A percentile compares a stretch with the other conserved stretches of the same genome.
These are phyloP conservation scores for Megathymus violae DNA, from an alignment of 1,140 invertebrate genomes.

Conservation along the genomic window DNA sequence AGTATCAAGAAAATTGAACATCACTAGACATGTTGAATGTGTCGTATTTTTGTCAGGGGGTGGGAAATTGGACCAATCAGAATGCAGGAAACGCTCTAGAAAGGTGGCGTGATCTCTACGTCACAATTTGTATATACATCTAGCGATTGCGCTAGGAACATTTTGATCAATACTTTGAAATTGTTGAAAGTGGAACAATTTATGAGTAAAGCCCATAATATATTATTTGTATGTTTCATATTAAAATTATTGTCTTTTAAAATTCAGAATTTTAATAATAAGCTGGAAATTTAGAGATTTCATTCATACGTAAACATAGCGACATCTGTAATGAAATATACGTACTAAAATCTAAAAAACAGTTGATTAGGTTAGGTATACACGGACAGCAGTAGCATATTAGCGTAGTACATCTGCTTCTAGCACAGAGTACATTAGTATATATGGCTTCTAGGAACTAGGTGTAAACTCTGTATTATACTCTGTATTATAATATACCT, in stretches of 20 bases:
- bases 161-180: conserved; percentile 47
- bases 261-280: too few species aligned
- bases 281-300: too few species aligned
- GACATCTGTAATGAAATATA: conserved; percentile 10
- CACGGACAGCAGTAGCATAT: too few species aligned
- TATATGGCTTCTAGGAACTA: too few species aligned
- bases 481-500: too few species aligned
- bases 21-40: conserved; percentile 74
- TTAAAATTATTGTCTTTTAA: too few species aligned
- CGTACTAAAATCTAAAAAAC: too few species aligned
- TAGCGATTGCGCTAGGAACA: conserved; percentile 39
- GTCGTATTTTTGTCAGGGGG: conserved; percentile 61
- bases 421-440: too few species aligned
- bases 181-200: conserved; percentile 7
- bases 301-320: background rate
- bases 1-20: conserved; percentile 45
- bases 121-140: conserved; percentile 63
- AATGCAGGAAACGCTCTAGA: conserved; percentile 53
- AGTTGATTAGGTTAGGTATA: too few species aligned
- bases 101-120: conserved; percentile 82
- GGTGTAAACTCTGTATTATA: too few species aligned
- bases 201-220: background rate
- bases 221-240: too few species aligned
- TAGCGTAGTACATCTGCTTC: too few species aligned
- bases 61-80: conserved; percentile 70